Base-by-base conservation (phyloP, 2,888 invertebrate genomes). In the Caenorhabditis japonica region DNA sequence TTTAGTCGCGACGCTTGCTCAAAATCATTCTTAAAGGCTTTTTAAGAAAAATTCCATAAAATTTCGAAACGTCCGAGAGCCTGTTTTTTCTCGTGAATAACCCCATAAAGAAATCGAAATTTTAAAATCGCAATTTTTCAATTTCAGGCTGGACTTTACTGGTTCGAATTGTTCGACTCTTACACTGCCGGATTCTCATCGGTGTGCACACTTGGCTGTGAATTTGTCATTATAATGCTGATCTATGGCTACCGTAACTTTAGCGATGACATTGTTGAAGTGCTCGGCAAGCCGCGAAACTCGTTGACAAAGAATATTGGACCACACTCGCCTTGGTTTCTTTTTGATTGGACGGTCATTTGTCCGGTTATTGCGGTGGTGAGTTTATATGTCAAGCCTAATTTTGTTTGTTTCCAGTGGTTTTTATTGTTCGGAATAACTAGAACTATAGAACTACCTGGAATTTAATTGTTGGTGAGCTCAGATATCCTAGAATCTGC, bases 101-200 rank as follows among this genome's bases (percentile, higher is more conserved):
- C n/a, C n/a, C n/a, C n/a, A n/a, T n/a, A n/a, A n/a, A n/a, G n/a
- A n/a, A n/a, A n/a, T 39, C n/a, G 5, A 39, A 39, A 39, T 39
- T 39, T 8, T 13, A 13, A 39, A 39, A 4, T 34, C 12, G 12
- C 34, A 10, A 34, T 7, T 19, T 44, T 17, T 44, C 10, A 4
- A n/a, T 53, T 59, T 12, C 33, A 69, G 46, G 70, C 71, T 13
- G 71, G 71, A 10, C 46, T 62, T 23, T 71, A 46, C 25, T 71
- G 71, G 71, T 62, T 71, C 21, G 51, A 51, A 15, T 27, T 71
- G 19, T 71, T 71, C 19, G 61, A 62, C 21, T 58, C 62, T 21
- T 71, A 71, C 19, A 56, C 43, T 5, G 47, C 60, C 0, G 71
- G 71, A 3, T 61, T 73, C 41, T 51, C 68, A 3, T 61, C 73